phyloP scores from a whole-genome alignment of 2,888 invertebrate species.

The Andricus quercusramuli region DNA sequence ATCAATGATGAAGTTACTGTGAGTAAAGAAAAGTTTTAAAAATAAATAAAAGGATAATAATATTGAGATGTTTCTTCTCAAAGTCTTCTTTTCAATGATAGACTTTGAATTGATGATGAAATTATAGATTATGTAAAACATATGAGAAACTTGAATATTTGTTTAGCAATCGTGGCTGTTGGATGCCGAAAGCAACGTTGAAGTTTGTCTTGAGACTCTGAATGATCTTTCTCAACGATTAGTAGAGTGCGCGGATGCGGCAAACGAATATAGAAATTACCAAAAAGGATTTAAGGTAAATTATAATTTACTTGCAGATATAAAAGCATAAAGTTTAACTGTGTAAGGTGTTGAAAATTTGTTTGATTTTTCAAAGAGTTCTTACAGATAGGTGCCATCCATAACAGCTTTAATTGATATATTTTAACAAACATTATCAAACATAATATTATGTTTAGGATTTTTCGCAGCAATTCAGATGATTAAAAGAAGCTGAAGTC shows the following conservation, averaged over 20 bases:
- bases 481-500: too few relatives aligned
- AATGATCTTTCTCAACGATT: conserved; percentile 84
- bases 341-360: too few relatives aligned
- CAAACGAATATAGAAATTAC: conserved; percentile 88
- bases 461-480: too few relatives aligned
- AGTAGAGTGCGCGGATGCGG: conserved; percentile 83
- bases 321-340: too few relatives aligned
- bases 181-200: conserved; percentile 86
- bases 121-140: not conserved
- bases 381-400: too few relatives aligned
- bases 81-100: too few relatives aligned
- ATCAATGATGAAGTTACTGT: conserved; percentile 87
- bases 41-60: conserved; percentile 7
- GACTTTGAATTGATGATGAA: not conserved
- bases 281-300: conserved; percentile 91
- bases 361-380: too few relatives aligned
- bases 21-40: conserved; percentile 59
- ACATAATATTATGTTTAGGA: too few relatives aligned
- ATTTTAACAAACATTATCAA: too few relatives aligned
- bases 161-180: conserved; percentile 87
- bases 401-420: too few relatives aligned
- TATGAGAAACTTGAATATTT: conserved; percentile 16
- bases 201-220: conserved; percentile 84
- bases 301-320: conserved; percentile 22
- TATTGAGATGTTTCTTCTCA: too few relatives aligned